Conservation (phyloP, 2,888 invertebrate genomes). For the Cheilosia grossa region DNA sequence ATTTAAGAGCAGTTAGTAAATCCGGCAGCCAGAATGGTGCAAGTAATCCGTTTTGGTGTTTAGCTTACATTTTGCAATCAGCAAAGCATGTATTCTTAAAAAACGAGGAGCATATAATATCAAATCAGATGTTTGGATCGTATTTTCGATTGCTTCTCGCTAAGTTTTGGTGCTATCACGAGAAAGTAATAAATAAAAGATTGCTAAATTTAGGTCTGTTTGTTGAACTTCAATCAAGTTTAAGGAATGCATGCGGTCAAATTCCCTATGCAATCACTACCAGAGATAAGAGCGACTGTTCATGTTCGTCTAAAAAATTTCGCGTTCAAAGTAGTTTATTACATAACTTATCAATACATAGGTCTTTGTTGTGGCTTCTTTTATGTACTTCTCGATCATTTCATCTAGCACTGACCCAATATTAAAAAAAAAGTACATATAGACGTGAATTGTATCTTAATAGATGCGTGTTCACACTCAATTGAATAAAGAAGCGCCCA, state of each 20-base stretch:
- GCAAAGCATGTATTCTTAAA: too few species aligned
- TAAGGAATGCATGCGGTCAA: conserved; percentile 10
- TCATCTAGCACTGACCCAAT: conserved; percentile 3
- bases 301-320: too few species aligned
- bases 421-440: not conserved
- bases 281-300: conserved; percentile 10
- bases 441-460: conserved; percentile 24
- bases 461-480: conserved; percentile 3
- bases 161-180: not conserved
- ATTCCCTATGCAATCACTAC: not conserved
- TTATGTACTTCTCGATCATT: not conserved
- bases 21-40: too few species aligned
- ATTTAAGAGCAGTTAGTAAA: too few species aligned
- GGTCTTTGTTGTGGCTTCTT: not conserved
- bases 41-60: too few species aligned
- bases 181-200: not conserved
- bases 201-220: conserved; percentile 3
- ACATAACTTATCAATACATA: too few species aligned
- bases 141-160: too few species aligned
- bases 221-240: conserved; percentile 14
- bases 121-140: too few species aligned
- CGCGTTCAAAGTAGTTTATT: too few species aligned
- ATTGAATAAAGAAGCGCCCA: conserved; percentile 6
- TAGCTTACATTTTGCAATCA: too few species aligned
- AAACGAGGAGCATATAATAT: too few species aligned